Conservation (phyloP, 2,113 vertebrate species). For the Nyctereutes procyonoides region DNA sequence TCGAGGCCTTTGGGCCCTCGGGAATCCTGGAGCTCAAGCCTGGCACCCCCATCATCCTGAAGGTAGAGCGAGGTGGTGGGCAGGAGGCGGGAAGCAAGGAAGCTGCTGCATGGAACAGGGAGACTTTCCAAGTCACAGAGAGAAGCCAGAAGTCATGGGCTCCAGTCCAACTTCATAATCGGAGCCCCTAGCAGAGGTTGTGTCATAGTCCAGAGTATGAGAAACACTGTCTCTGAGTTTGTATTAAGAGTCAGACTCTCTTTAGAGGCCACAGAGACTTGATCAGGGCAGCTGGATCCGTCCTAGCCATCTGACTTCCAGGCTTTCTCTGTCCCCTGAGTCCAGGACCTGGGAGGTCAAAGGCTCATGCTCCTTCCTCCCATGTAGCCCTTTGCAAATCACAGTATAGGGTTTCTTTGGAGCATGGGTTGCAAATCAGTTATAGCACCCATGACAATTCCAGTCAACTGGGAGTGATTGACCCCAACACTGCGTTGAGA, state of each 20-base stretch:
- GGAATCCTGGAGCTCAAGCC: slow-evolving; percentile 97
- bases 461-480: background rate
- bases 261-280: background rate
- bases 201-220: background rate
- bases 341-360: background rate
- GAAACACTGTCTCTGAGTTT: rapidly evolving
- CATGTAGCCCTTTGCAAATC: background rate
- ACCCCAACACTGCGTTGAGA: background rate
- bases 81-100: background rate
- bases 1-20: slow-evolving; percentile 93
- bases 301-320: background rate
- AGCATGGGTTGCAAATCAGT: background rate
- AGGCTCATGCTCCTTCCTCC: background rate
- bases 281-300: background rate
- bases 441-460: background rate
- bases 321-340: background rate
- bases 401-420: background rate
- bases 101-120: rapidly evolving
- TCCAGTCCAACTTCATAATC: rapidly evolving
- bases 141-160: background rate
- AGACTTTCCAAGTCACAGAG: background rate
- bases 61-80: slow-evolving; percentile 86
- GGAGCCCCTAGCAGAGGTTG: background rate
- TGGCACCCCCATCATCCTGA: slow-evolving; percentile 97
- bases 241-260: background rate